Conservation (phyloP, 2,113 vertebrate species). For the Aptenodytes forsteri region DNA sequence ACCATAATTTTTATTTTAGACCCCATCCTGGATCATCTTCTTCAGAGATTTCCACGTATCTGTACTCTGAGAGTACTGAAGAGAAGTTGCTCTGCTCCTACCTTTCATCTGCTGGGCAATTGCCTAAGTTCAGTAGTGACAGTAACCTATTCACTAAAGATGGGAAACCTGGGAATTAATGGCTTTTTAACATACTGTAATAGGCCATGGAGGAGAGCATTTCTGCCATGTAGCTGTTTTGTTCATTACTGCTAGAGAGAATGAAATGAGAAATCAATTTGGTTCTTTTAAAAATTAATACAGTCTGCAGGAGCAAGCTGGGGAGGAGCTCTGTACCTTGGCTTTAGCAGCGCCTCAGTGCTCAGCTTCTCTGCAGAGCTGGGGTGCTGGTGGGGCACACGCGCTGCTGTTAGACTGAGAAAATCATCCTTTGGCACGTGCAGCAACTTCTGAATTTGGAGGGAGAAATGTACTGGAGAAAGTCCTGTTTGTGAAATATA, state of each 20-base stretch:
- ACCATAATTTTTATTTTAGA: neutral
- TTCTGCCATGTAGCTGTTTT: neutral
- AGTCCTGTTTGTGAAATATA: neutral
- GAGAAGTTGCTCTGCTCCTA: neutral
- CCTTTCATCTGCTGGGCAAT: neutral
- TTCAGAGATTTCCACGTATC: neutral
- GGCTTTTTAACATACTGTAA: constrained; percentile 10
- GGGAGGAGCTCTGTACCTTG: neutral
- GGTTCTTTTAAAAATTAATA: constrained; percentile 19
- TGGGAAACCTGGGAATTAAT: neutral
- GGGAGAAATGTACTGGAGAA: neutral
- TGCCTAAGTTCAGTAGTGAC: neutral
- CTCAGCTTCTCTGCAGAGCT: neutral
- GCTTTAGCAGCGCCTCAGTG: neutral
- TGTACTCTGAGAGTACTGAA: neutral
- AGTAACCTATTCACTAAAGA: neutral
- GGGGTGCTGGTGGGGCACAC: neutral
- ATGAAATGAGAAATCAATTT: constrained; percentile 45
- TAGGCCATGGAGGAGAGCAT: neutral
- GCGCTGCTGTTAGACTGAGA: neutral
- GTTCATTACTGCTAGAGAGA: neutral
- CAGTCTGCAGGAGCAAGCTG: neutral
- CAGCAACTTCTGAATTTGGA: neutral
- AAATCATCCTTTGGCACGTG: neutral
- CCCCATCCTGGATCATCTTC: neutral